These are phyloP conservation scores for Porphyrio hochstetteri DNA, from an alignment of 2,113 vertebrate genomes.

Conservation along the genomic window DNA sequence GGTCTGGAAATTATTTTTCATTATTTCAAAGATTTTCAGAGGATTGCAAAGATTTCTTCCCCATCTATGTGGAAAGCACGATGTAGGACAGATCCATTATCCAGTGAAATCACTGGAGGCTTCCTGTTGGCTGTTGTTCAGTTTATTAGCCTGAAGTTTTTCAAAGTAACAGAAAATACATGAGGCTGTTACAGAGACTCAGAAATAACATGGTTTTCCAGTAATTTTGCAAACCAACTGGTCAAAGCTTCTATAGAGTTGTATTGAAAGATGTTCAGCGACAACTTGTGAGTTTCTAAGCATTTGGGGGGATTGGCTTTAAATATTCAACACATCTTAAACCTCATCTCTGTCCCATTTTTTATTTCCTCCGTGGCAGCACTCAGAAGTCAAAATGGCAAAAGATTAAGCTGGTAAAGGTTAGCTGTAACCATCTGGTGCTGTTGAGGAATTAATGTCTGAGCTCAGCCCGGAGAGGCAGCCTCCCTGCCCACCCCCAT, in stretches of 20 bases:
- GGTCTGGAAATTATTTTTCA: neutral
- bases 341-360: neutral
- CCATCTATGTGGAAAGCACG: neutral
- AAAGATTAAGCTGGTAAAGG: conserved; percentile 23
- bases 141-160: neutral
- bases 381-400: neutral
- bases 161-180: neutral
- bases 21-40: neutral
- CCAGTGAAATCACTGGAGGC: neutral
- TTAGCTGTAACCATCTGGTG: conserved; percentile 70
- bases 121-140: neutral
- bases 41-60: neutral
- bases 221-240: neutral
- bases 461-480: conserved; percentile 47
- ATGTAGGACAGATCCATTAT: neutral
- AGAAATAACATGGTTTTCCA: neutral
- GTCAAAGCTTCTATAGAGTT: neutral
- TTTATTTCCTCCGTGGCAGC: neutral
- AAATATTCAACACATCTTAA: neutral
- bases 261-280: neutral
- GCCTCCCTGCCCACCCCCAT: neutral
- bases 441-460: conserved; percentile 43
- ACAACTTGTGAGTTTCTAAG: neutral
- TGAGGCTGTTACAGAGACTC: neutral
- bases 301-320: neutral